Evolutionary conservation across 1,140 invertebrate species (phyloP).

Genomic region (Muscidifurax raptorellus): DNA sequence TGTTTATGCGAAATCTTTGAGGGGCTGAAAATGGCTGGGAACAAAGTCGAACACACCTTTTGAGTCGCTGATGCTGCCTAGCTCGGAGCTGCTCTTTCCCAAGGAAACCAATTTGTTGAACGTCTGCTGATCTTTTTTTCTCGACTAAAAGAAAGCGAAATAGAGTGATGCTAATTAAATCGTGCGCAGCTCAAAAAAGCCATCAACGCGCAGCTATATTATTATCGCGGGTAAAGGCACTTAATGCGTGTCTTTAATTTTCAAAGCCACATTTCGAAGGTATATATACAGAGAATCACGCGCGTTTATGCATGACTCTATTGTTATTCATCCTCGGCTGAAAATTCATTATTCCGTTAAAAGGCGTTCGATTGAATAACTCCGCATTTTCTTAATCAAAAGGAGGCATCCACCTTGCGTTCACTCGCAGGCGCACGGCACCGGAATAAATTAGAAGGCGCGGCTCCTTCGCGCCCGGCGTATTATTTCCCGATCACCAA

Average conservation of each 20-base stretch:
- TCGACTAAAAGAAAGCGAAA: not conserved
- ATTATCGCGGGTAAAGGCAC: no score
- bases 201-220: no score
- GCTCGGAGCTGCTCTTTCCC: not conserved
- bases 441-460: slow-evolving; percentile 5
- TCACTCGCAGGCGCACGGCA: not conserved
- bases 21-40: not conserved
- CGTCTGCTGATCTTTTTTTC: not conserved
- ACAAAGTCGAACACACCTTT: not conserved
- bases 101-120: slow-evolving; percentile 19
- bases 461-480: slow-evolving; percentile 6
- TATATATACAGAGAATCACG: no score
- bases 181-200: not conserved
- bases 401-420: no score
- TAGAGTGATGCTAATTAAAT: slow-evolving; percentile 14
- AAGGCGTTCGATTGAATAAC: no score
- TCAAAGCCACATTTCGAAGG: no score
- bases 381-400: no score
- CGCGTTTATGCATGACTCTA: no score
- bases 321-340: no score
- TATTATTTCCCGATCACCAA: slow-evolving; percentile 28
- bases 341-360: no score
- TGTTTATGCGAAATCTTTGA: slow-evolving; percentile 15
- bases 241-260: no score
- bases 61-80: not conserved